Base-by-base conservation (phyloP, 2,888 invertebrate species). In the Chydorus sphaericus region DNA sequence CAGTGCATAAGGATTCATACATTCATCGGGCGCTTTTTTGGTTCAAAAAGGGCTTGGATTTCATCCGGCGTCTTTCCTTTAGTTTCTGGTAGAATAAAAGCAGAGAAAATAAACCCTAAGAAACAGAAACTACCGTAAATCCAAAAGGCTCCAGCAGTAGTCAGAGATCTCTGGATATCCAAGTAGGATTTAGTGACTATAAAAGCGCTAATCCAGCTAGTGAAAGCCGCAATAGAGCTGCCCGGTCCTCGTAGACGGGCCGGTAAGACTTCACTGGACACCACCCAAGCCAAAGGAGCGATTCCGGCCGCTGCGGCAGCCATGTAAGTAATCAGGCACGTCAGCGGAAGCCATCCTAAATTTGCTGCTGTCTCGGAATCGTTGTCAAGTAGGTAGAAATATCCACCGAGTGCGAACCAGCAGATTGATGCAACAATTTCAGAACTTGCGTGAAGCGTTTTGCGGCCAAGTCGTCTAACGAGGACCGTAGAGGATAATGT, bases 201-300 rank as follows among this genome's bases (percentile, higher is more conserved):
- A 64, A 87, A 87, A 2, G 82, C 83, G 53, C 81, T 71, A 56
- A 77, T 72, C 86, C 86, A 87, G 66, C 85, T 88, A 31, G 79
- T 71, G 65, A 83, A 78, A 0, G 85, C 83, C 0, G 84, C 81
- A 8, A 88, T 69, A 7, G 85, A 81, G 1, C 83, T 81, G 0
- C 89, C 88, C 0, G 80, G 71, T 0, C 78, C 84, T 64, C 82
- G 78, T 52, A 78, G 81, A 61, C 85, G 82, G 0, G 80, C 73
- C 23, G 87, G 73, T 67, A 89, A 82, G 23, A 87, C 67, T 65
- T 88, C 87, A 1, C 83, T 79, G 76, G 85, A 79, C 75, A 84
- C 83, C 75, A 89, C 77, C 86, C 87, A 87, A 1, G 87, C 86
- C 44, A 87, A 80, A 0, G 87, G 86, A 0, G 87, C 87, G 65